Evolutionary conservation across 2,113 vertebrate species (phyloP).

Genomic region (Natator depressus): DNA sequence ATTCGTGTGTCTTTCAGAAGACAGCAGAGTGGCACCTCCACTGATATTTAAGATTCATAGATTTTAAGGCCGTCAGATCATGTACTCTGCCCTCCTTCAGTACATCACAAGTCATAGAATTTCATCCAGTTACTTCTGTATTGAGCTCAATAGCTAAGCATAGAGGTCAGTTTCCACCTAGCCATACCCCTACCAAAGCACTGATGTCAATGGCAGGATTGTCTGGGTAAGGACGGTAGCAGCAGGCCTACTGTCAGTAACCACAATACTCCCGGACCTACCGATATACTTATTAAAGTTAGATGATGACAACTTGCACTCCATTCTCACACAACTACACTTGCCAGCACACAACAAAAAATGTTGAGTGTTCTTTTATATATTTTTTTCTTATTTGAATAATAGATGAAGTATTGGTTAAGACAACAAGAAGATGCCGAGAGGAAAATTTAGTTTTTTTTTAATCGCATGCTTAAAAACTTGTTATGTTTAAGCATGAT

Average conservation of each 20-base stretch:
- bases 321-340: background rate
- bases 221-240: background rate
- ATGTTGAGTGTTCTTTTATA: background rate
- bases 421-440: conserved; percentile 10
- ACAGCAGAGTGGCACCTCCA: background rate
- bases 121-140: background rate
- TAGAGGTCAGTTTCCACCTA: background rate
- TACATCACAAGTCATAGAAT: background rate
- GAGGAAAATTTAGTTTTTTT: background rate
- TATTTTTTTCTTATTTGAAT: conserved; percentile 40
- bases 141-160: background rate
- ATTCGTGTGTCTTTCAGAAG: background rate
- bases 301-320: background rate
- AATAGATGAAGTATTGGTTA: conserved; percentile 59
- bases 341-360: background rate
- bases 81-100: background rate
- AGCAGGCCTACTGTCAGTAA: background rate
- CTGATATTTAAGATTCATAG: background rate
- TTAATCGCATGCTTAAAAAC: conserved; percentile 46
- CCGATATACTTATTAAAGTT: background rate
- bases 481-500: conserved; percentile 33
- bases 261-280: accelerated
- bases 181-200: background rate
- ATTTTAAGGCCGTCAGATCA: background rate
- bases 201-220: background rate